Percentiles rank a stretch among this genome's conserved stretches.
Conservation (phyloP, 2,888 invertebrate species). For the Nomada goodeniana region DNA sequence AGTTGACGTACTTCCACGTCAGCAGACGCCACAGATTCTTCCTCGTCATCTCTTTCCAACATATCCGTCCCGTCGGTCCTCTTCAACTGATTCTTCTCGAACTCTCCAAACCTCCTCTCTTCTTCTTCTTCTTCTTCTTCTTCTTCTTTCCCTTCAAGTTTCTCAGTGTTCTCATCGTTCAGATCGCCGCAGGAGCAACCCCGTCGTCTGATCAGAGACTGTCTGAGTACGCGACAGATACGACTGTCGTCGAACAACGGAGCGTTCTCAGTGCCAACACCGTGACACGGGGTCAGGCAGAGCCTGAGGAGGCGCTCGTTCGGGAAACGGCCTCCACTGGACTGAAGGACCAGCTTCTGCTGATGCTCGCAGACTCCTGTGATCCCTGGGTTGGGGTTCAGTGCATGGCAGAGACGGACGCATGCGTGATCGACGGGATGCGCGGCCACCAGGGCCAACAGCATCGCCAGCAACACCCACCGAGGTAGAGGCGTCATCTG, state of each 20-base stretch:
- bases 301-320: conserved; percentile 50
- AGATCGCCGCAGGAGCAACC: conserved; percentile 25
- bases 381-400: conserved; percentile 29
- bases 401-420: conserved; percentile 59
- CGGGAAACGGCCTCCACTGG: conserved; percentile 62
- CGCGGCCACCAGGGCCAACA: conserved; percentile 67
- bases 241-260: conserved; percentile 7
- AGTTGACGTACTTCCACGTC: background rate
- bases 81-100: background rate
- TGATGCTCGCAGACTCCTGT: conserved; percentile 48
- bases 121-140: background rate
- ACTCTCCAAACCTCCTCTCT: background rate
- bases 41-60: background rate
- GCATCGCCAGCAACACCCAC: conserved; percentile 74
- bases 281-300: conserved; percentile 57
- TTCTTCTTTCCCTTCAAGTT: background rate
- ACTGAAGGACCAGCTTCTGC: conserved; percentile 65
- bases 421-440: conserved; percentile 62
- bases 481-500: conserved; percentile 78
- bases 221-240: conserved; percentile 31
- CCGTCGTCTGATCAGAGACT: background rate
- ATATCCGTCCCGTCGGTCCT: background rate
- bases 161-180: background rate
- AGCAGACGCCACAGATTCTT: background rate
- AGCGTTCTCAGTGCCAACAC: conserved; percentile 25